phyloP scores from a whole-genome alignment of 2,113 vertebrate species.

The Scomber scombrus region DNA sequence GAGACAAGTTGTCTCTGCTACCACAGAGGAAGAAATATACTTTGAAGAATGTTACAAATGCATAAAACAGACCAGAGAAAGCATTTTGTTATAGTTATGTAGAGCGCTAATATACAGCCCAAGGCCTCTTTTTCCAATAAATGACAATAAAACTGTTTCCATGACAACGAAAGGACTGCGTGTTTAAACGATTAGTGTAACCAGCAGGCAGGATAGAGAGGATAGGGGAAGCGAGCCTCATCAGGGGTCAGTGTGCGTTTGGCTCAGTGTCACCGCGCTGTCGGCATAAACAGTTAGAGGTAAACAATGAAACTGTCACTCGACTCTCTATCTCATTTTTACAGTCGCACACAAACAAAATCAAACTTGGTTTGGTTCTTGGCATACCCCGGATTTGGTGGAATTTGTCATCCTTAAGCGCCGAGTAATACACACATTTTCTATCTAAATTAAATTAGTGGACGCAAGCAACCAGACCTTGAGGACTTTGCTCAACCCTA shows the following conservation, averaged over 20 bases:
- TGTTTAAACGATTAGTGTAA: conserved; percentile 69
- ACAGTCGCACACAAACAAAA: conserved; percentile 28
- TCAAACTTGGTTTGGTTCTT: conserved; percentile 25
- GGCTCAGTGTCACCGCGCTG: conserved; percentile 61
- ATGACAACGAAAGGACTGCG: conserved; percentile 73
- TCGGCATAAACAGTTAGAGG: conserved; percentile 66
- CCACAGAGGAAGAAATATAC: background rate
- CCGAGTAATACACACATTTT: conserved; percentile 47
- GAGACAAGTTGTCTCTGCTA: background rate
- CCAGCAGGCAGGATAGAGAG: conserved; percentile 45
- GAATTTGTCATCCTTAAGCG: conserved; percentile 33
- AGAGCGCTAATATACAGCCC: conserved; percentile 56
- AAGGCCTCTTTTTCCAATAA: conserved; percentile 67
- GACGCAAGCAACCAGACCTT: conserved; percentile 42
- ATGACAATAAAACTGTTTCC: conserved; percentile 74
- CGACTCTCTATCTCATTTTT: conserved; percentile 41
- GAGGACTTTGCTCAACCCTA: conserved; percentile 49
- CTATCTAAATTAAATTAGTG: conserved; percentile 52
- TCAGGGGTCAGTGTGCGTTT: conserved; percentile 68
- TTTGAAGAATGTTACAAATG: conserved; percentile 21
- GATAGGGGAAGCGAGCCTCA: conserved; percentile 23
- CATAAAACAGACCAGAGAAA: conserved; percentile 13
- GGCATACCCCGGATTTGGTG: background rate
- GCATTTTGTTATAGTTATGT: conserved; percentile 37
- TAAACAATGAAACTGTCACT: conserved; percentile 73